phyloP scores from a whole-genome alignment of 1,140 invertebrate genomes.

The Dendrolimus punctatus region DNA sequence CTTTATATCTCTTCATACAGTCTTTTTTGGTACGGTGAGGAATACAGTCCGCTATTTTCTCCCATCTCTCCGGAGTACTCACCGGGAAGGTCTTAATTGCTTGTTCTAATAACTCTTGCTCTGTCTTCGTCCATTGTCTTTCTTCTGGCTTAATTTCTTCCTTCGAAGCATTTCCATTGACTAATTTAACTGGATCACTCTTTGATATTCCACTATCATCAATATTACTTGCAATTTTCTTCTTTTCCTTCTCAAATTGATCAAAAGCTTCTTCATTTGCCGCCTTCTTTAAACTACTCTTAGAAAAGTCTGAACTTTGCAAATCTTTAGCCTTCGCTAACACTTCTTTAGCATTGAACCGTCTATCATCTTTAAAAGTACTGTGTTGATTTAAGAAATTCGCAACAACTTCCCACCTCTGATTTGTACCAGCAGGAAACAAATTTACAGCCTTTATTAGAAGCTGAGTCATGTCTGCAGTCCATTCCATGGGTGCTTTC shows the following conservation, averaged over 20 bases:
- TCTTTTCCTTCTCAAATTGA: constrained; percentile 91
- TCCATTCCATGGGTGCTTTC: constrained; percentile 79
- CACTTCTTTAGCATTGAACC: constrained; percentile 90
- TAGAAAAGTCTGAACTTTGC: constrained; percentile 91
- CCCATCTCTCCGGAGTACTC: constrained; percentile 92
- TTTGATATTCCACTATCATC: constrained; percentile 74
- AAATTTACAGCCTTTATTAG: constrained; percentile 97
- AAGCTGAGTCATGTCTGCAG: constrained; percentile 85
- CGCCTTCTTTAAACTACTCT: constrained; percentile 86
- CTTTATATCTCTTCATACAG: constrained; percentile 97
- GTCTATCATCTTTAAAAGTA: constrained; percentile 63
- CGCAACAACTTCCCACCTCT: constrained; percentile 96
- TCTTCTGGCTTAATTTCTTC: constrained; percentile 46
- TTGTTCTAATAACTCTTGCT: constrained; percentile 96
- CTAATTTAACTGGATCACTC: constrained; percentile 52
- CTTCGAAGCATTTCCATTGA: constrained; percentile 51
- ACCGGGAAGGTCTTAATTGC: constrained; percentile 95
- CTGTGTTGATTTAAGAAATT: constrained; percentile 96
- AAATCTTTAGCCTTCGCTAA: constrained; percentile 95
- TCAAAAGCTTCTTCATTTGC: constrained; percentile 94
- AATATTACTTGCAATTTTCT: constrained; percentile 73
- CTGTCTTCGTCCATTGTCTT: constrained; percentile 89
- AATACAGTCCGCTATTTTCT: constrained; percentile 92
- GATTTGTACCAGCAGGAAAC: constrained; percentile 96
- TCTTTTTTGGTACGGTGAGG: constrained; percentile 96